Conservation (phyloP, 2,888 invertebrate species). For the Eupithecia tripunctaria region DNA sequence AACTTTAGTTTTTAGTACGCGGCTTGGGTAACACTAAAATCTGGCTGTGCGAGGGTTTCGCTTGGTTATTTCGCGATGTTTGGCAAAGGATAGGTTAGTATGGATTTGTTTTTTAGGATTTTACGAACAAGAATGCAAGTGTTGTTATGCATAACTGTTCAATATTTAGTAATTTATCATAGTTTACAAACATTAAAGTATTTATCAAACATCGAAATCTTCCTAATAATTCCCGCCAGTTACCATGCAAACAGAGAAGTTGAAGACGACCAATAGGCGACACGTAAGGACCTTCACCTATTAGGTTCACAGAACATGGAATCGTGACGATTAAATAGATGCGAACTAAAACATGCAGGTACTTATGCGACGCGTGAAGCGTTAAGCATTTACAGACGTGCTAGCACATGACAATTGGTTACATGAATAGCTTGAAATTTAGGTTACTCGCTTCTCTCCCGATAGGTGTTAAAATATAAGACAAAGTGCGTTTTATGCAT, state of each 20-base stretch:
- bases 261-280: not conserved
- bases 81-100: too few relatives aligned
- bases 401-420: not conserved
- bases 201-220: slow-evolving; percentile 19
- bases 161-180: too few relatives aligned
- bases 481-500: too few relatives aligned
- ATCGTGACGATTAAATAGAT: slow-evolving; percentile 30
- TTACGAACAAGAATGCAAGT: too few relatives aligned
- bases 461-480: not conserved
- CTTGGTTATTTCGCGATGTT: too few relatives aligned
- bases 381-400: slow-evolving; percentile 12
- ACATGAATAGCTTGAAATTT: slow-evolving; percentile 7
- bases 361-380: slow-evolving; percentile 17
- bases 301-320: slow-evolving; percentile 33
- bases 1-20: too few relatives aligned
- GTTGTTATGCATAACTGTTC: too few relatives aligned
- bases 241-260: slow-evolving; percentile 17
- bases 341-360: slow-evolving; percentile 15
- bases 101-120: too few relatives aligned
- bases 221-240: slow-evolving; percentile 50
- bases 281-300: slow-evolving; percentile 33
- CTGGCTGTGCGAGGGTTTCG: too few relatives aligned
- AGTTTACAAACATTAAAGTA: not conserved
- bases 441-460: not conserved
- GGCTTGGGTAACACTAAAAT: too few relatives aligned